phyloP scores from a whole-genome alignment of 2,797 vertebrate genomes.

The Enteromius anoplus region DNA sequence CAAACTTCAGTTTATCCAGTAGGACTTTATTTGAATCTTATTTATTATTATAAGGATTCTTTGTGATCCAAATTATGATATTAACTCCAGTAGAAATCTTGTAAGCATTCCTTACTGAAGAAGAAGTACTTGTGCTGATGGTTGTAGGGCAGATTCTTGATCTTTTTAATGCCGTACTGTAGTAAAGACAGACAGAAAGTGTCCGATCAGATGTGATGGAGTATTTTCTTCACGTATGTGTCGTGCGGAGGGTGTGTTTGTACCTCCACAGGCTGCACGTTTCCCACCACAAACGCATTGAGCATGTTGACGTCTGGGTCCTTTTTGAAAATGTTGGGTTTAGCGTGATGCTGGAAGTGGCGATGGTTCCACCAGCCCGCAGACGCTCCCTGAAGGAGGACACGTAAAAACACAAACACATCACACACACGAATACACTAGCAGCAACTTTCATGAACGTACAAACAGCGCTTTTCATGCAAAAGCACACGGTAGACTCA shows the following conservation, averaged over 20 bases:
- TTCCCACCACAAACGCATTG: constrained; percentile 87
- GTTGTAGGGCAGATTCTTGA: constrained; percentile 92
- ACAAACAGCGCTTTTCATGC: background rate
- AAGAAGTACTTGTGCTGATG: constrained; percentile 95
- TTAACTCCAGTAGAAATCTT: background rate
- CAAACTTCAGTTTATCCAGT: background rate
- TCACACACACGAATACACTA: background rate
- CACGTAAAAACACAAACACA: constrained; percentile 7
- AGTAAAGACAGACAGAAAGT: constrained; percentile 24
- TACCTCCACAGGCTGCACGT: constrained; percentile 90
- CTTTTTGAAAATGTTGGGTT: constrained; percentile 91
- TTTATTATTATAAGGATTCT: background rate
- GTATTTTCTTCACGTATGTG: background rate
- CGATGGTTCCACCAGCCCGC: constrained; percentile 98
- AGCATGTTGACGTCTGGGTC: constrained; percentile 95
- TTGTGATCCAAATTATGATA: background rate
- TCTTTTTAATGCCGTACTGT: constrained; percentile 93
- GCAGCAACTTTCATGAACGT: background rate
- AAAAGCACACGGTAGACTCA: background rate
- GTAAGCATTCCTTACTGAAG: constrained; percentile 76
- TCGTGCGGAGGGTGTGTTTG: background rate
- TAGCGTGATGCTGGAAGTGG: constrained; percentile 95
- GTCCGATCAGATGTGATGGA: background rate
- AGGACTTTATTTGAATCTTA: background rate
- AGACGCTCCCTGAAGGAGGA: constrained; percentile 84